Conservation (phyloP, 2,113 vertebrate genomes). For the Corythaixoides concolor region DNA sequence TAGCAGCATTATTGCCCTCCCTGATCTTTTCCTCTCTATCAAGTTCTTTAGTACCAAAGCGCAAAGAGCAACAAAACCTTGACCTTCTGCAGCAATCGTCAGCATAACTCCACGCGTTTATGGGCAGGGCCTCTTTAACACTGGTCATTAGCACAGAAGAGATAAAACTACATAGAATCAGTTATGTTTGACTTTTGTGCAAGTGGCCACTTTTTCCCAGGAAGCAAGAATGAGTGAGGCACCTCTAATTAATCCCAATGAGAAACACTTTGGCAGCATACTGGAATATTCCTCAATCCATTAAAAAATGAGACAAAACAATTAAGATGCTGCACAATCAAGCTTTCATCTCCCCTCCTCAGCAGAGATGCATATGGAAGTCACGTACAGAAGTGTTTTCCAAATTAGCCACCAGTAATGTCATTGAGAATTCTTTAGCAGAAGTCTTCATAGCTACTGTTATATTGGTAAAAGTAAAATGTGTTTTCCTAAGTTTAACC, state of each 20-base stretch:
- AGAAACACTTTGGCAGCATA: not conserved
- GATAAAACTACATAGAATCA: not conserved
- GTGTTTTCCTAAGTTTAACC: not conserved
- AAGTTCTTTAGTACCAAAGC: not conserved
- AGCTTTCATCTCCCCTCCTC: not conserved
- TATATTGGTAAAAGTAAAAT: not conserved
- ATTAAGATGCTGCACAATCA: not conserved
- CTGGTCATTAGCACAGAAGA: not conserved
- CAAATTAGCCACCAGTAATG: not conserved
- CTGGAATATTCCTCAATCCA: not conserved
- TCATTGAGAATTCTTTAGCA: not conserved
- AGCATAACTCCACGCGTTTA: not conserved
- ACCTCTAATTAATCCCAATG: not conserved
- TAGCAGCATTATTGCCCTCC: not conserved
- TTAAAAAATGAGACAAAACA: not conserved
- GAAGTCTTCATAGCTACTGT: not conserved
- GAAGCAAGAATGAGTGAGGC: not conserved
- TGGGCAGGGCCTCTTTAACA: not conserved
- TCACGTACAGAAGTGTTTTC: not conserved
- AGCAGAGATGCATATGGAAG: not conserved
- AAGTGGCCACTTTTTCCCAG: not conserved
- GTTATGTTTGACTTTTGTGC: not conserved
- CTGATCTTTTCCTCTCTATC: not conserved
- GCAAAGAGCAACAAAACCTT: not conserved
- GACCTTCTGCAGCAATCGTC: not conserved